phyloP scores from a whole-genome alignment of 1,140 invertebrate species.

The Musca domestica region DNA sequence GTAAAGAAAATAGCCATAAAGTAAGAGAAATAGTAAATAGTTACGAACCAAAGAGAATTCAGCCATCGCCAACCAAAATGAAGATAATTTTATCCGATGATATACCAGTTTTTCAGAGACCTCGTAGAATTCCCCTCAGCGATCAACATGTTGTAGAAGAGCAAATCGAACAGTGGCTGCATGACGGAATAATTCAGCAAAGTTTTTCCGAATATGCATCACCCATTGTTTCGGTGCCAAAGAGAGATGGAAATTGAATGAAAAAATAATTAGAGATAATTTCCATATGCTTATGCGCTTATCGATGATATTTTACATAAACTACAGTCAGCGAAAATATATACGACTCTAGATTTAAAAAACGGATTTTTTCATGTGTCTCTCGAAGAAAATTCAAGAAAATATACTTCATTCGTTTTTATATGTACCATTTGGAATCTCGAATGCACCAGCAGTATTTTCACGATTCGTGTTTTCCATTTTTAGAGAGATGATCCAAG shows the following conservation, averaged over 20 bases:
- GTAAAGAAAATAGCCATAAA: no score
- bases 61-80: conserved; percentile 18
- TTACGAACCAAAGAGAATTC: not conserved
- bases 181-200: conserved; percentile 47
- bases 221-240: no score
- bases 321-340: conserved; percentile 27
- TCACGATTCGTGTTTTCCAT: conserved; percentile 30
- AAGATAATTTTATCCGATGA: conserved; percentile 33
- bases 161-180: conserved; percentile 42
- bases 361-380: conserved; percentile 26
- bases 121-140: no score
- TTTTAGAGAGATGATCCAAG: conserved; percentile 10
- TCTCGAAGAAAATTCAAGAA: not conserved
- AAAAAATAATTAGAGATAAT: conserved; percentile 13
- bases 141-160: conserved; percentile 37
- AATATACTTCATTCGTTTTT: conserved; percentile 24
- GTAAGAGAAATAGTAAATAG: no score
- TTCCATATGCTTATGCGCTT: conserved; percentile 32
- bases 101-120: no score
- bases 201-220: no score
- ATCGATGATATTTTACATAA: conserved; percentile 31
- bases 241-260: no score
- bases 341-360: conserved; percentile 28
- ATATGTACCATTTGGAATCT: conserved; percentile 23
- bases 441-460: conserved; percentile 32